phyloP scores from a whole-genome alignment of 2,797 vertebrate species.

The Coracias cyanogaster region DNA sequence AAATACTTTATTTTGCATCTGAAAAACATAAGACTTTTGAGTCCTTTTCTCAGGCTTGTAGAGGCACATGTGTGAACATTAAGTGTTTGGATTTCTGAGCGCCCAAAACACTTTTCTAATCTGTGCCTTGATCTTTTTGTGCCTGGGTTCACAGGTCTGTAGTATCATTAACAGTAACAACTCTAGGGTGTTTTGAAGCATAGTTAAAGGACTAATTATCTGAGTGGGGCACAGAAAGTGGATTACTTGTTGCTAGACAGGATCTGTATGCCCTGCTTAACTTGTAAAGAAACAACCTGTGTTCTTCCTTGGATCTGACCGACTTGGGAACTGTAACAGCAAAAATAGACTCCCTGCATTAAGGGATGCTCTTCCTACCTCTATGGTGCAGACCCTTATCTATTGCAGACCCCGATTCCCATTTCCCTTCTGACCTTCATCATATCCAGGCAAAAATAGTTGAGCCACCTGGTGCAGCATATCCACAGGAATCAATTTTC shows the following conservation, averaged over 20 bases:
- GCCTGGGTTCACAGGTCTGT: background rate
- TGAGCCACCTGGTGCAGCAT: background rate
- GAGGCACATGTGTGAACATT: background rate
- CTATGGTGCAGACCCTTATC: background rate
- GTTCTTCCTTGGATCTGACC: background rate
- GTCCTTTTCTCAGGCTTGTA: background rate
- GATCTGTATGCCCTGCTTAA: background rate
- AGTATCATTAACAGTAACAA: background rate
- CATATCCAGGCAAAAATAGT: background rate
- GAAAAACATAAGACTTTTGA: background rate
- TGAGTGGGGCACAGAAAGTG: background rate
- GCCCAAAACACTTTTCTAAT: background rate
- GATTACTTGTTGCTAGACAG: background rate
- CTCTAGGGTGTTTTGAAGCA: background rate
- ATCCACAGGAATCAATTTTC: slow-evolving; percentile 43
- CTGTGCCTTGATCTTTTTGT: background rate
- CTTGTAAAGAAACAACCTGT: background rate
- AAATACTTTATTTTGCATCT: background rate
- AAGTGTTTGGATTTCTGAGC: background rate
- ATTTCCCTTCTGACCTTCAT: background rate
- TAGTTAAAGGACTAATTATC: background rate
- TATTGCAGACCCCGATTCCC: background rate
- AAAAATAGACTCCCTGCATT: background rate
- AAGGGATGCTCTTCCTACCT: background rate
- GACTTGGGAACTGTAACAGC: background rate